Conservation (phyloP, 2,888 invertebrate genomes). For the Masnerella sp. region DNA sequence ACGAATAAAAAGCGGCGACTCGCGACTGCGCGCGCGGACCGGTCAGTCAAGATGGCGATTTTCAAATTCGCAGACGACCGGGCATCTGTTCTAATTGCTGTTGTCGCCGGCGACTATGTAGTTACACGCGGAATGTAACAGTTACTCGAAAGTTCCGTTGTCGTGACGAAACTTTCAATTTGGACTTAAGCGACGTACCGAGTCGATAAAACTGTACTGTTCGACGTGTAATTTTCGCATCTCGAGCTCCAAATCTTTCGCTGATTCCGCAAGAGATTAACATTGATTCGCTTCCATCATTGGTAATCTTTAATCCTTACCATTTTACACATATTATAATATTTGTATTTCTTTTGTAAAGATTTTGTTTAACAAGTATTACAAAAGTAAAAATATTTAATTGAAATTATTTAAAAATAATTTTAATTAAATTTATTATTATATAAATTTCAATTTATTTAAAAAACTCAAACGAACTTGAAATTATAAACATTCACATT, state of each 20-base stretch:
- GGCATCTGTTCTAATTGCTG: slow-evolving; percentile 41
- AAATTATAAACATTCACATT: too few species aligned
- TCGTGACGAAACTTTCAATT: slow-evolving; percentile 55
- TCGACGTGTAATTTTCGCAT: slow-evolving; percentile 26
- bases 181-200: slow-evolving; percentile 17
- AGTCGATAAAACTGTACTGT: slow-evolving; percentile 31
- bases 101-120: slow-evolving; percentile 27
- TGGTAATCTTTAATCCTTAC: too few species aligned
- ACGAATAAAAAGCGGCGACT: slow-evolving; percentile 10
- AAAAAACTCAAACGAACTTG: too few species aligned
- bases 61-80: slow-evolving; percentile 26
- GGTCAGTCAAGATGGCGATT: slow-evolving; percentile 33
- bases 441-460: too few species aligned
- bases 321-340: too few species aligned
- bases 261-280: slow-evolving; percentile 11
- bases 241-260: slow-evolving; percentile 18
- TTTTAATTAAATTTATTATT: too few species aligned
- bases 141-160: slow-evolving; percentile 46
- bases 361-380: too few species aligned
- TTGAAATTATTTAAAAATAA: too few species aligned
- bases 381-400: too few species aligned
- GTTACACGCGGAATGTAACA: slow-evolving; percentile 41
- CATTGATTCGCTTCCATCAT: too few species aligned
- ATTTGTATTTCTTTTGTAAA: too few species aligned
- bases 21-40: background rate